Evolutionary conservation across 2,113 vertebrate genomes (phyloP).

Genomic region (Nothoprocta perdicaria): DNA sequence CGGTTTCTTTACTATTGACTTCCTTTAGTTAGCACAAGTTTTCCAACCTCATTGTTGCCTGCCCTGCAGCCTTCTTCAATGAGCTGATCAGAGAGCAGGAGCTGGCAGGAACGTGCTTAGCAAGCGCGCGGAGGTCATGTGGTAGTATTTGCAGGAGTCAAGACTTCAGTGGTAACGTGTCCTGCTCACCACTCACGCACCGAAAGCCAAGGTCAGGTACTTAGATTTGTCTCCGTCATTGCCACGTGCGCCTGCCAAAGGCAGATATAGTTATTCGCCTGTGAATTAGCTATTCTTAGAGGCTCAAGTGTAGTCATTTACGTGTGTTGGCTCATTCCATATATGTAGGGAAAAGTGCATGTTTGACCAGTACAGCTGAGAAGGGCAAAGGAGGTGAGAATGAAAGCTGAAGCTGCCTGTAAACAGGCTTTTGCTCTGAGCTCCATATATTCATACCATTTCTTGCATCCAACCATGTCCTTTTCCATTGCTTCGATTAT

Average conservation of each 20-base stretch:
- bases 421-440: background rate
- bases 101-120: conserved; percentile 36
- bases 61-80: conserved; percentile 26
- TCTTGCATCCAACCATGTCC: background rate
- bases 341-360: background rate
- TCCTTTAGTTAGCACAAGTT: background rate
- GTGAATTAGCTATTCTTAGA: rapidly evolving
- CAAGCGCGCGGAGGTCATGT: conserved; percentile 30
- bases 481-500: background rate
- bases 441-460: background rate
- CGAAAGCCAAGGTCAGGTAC: background rate
- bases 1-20: background rate
- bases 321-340: background rate
- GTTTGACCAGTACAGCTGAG: background rate
- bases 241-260: background rate
- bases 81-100: conserved; percentile 29
- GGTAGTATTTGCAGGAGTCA: conserved; percentile 49
- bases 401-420: background rate
- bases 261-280: background rate
- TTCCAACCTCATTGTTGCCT: background rate
- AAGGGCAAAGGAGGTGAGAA: background rate
- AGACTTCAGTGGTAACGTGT: background rate
- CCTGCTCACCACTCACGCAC: rapidly evolving
- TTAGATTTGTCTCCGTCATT: background rate
- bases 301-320: background rate